Conservation (phyloP, 1,140 invertebrate species). For the Episyrphus balteatus region DNA sequence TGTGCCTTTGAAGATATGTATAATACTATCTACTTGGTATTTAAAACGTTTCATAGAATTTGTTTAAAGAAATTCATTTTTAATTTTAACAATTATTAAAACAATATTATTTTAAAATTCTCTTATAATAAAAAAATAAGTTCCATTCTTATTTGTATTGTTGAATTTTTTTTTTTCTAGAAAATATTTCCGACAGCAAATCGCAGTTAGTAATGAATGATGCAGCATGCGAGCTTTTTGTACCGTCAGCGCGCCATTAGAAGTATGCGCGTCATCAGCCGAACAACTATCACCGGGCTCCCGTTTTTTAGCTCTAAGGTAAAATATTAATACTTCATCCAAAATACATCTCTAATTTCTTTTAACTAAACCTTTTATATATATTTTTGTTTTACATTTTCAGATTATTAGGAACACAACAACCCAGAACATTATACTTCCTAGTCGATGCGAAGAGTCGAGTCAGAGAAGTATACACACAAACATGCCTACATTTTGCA, state of each 20-base stretch:
- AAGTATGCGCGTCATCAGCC: conserved; percentile 39
- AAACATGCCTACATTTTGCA: conserved; percentile 65
- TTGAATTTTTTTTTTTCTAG: conserved; percentile 7
- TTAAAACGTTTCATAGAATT: no score
- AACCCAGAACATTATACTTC: conserved; percentile 38
- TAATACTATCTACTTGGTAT: no score
- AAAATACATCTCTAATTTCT: not conserved
- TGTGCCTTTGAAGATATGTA: no score
- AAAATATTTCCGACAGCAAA: conserved; percentile 32
- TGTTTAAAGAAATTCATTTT: no score
- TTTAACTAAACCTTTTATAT: not conserved
- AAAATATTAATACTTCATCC: conserved; percentile 1
- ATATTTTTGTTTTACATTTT: not conserved
- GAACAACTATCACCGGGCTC: conserved; percentile 37
- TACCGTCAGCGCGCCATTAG: conserved; percentile 38
- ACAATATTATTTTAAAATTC: no score
- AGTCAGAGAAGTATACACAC: conserved; percentile 70
- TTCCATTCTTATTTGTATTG: not conserved
- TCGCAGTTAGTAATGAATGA: conserved; percentile 37
- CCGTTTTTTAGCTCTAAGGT: conserved; percentile 37
- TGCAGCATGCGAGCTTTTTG: conserved; percentile 40
- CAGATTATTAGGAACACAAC: conserved; percentile 35
- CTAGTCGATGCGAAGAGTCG: conserved; percentile 63
- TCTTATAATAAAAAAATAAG: not conserved
- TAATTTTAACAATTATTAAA: no score